Evolutionary conservation across 30 jellyfish, hydroid and myxozoan species (phyloP), one percentile per base, ranked within the genome.

Genomic region (Chrysaora quinquecirrha): DNA sequence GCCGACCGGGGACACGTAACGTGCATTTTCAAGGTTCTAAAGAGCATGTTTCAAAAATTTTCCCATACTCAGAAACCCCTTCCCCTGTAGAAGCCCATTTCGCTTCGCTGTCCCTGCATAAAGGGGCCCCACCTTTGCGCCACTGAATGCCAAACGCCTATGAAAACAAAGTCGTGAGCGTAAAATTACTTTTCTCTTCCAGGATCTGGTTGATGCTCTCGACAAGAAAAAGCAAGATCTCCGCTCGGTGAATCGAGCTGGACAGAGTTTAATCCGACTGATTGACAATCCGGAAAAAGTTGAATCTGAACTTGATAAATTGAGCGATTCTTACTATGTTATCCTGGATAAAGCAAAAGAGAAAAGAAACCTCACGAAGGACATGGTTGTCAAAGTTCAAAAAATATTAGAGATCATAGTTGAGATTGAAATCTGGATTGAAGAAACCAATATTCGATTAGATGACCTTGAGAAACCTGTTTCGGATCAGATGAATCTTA

Each of bases 191-290:
- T 30, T 47, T 62, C 21, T 43, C 30, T 76, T 12, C 79, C 30
- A 94, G 99, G 93, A 88, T 1, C 86, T 94, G 21, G 86, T 71
- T 3, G 84, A 78, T 27, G 67, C 91, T 20, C 83, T 94, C 31
- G 97, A 87, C 30, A 94, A 83, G 84, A 84, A 95, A 54, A 94
- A 94, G 43, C 96, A 97, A 0, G 99, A 93, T 58, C 68, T 94
- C 69, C 60, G 99, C 62, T 78, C 96, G 10, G 82, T 87, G 18
- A 94, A 94, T 90, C 95, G 96, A 52, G 97, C 96, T 24, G 99
- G 97, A 0, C 99, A 94, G 38, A 63, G 64, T 50, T 76, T 94
- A 43, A 83, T 94, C 32, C 93, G 99, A 24, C 96, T 87, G 30
- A 29, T 88, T 19, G 97, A 87, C 43, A 64, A 66, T 23, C 95